Evolutionary conservation across 2,113 vertebrate species (phyloP).

Genomic region (Poeciliopsis retropinna): DNA sequence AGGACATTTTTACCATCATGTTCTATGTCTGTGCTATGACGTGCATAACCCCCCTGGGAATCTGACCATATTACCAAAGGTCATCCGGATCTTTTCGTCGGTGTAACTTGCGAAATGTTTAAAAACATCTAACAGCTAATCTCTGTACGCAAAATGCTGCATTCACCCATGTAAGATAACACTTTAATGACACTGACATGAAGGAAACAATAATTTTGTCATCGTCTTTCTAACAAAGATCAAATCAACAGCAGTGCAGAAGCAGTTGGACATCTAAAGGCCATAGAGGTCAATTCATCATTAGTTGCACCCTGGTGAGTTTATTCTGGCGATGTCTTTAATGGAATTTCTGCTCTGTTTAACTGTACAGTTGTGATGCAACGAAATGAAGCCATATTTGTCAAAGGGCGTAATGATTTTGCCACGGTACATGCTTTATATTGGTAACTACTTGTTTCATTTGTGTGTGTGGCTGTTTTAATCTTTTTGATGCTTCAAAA

Average conservation of each 20-base stretch:
- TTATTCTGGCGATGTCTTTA: constrained; percentile 45
- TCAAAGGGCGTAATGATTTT: constrained; percentile 37
- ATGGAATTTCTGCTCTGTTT: constrained; percentile 71
- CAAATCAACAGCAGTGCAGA: constrained; percentile 12
- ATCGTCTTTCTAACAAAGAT: constrained; percentile 37
- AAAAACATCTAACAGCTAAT: constrained; percentile 3
- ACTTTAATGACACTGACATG: constrained; percentile 34
- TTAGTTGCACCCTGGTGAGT: constrained; percentile 56
- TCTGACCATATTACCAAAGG: constrained; percentile 12
- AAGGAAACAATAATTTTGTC: constrained; percentile 54
- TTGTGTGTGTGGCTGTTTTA: background rate
- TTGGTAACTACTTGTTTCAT: background rate
- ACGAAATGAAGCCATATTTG: constrained; percentile 34
- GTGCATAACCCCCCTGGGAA: constrained; percentile 5
- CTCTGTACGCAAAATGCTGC: background rate
- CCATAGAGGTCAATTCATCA: constrained; percentile 60
- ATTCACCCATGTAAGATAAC: constrained; percentile 44
- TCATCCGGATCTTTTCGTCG: constrained; percentile 22
- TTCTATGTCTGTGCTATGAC: background rate
- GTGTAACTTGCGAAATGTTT: constrained; percentile 1
- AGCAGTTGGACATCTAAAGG: constrained; percentile 18
- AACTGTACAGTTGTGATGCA: constrained; percentile 44
- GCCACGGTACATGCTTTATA: constrained; percentile 24
- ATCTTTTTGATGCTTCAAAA: background rate
- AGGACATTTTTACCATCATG: constrained; percentile 21